Base-by-base conservation (phyloP, 2,113 vertebrate species). In the Tricholaema leucomelas region DNA sequence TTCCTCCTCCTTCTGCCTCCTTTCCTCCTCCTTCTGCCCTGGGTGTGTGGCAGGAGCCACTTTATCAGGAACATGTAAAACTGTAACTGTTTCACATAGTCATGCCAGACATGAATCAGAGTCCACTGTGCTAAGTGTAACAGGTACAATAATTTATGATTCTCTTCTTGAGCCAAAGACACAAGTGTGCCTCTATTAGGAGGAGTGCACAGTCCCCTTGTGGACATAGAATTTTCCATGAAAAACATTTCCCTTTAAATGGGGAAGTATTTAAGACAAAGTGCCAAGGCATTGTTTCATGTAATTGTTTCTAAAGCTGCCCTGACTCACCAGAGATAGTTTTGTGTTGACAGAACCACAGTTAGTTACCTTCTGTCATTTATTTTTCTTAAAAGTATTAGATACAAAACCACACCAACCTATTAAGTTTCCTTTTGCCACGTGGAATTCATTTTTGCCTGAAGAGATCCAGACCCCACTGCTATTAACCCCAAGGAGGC, bases 391-490 rank as follows among this genome's bases (percentile, higher is more conserved):
- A 5, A 58, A 85, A 82, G 50, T 19, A 58, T 1, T 10, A 64
- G 55, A 54, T 38, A 30, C 50, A 44, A 66, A 69, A 38, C 20
- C 35, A 55, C 31, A 94, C 98, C 48, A 86, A 99, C 99, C 99
- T 69, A 99, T 50, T 31, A 99, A 98, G 66, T 97, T 98, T 73
- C 99, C 99, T 17, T 98, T 98, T 64, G 99, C 98, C 63, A 99
- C 98, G 18, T 99, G 99, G 91, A 99, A 98, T 84, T 98, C 98
- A 8, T 99, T 99, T 92, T 98, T 98, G 74, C 99, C 99, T 0
- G 99, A 99, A 38, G 99, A 99, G 40, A 99, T 98, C 99, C 99
- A 99, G 69, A 99, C 98, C 0, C 99, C 99, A 0, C 97, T 98
- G 88, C 86, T 65, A 86, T 98, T 99, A 92, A 99, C 98, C 15